Evolutionary conservation across 2,113 vertebrate species (phyloP), one percentile per base, ranked within the genome.

Genomic region (Calidris pygmaea): DNA sequence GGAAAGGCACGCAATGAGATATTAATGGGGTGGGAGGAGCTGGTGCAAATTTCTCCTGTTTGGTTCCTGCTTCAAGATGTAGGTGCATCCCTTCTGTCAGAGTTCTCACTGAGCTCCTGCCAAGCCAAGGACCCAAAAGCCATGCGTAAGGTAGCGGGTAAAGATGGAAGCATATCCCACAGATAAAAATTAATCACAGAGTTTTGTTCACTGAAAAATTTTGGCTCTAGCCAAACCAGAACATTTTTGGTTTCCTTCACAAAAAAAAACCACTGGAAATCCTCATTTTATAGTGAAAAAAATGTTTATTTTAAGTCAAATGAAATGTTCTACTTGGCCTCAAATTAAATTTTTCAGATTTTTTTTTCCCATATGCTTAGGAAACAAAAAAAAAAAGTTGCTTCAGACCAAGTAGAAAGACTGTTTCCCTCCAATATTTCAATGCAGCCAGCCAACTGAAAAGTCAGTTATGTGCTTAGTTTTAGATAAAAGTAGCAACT

Each of bases 401-500:
- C 32, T 91, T 87, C 62, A 79, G 66, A 89, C 86, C 39, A 79
- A 66, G 62, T 30, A 82, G 41, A 67, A 85, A 75, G 71, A 53
- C 48, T 82, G 59, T 74, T 95, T 70, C 22, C 30, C 53, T 94
- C 74, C 71, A 87, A 45, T 87, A 89, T 81, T 95, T 88, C 91
- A 93, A 21, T 65, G 74, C 53, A 93, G 35, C 16, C 74, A 93
- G 78, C 34, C 85, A 93, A 82, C 39, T 85, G 85, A 89, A 92
- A 85, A 95, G 77, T 92, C 81, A 92, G 66, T 79, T 89, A 66
- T 82, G 71, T 15, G 4, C 70, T 41, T 72, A 95, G 85, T 78
- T 96, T 89, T 94, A 82, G 93, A 89, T 89, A 94, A 91, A 97
- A 96, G 91, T 85, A 94, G 78, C 55, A 95, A 93, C 58, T 88